Evolutionary conservation across 2,888 invertebrate genomes (phyloP).

Genomic region (Theodoxus fluviatilis): DNA sequence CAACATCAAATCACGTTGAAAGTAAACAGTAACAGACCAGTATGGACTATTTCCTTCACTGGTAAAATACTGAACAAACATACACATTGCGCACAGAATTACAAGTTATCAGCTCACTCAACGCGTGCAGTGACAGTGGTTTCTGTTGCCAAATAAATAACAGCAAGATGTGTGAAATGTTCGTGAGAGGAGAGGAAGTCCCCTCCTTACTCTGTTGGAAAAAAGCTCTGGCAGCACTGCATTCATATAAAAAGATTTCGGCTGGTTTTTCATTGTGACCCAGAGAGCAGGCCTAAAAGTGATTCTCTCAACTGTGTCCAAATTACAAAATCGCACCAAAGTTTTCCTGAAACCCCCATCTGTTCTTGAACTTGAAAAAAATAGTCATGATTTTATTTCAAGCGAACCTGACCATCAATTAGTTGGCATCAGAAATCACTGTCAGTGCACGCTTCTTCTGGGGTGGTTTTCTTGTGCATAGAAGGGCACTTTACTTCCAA

Average conservation of each 20-base stretch:
- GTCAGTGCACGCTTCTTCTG: background rate
- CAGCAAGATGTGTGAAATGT: no score
- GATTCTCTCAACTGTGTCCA: slow-evolving; percentile 19
- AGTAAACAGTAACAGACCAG: no score
- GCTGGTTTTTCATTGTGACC: background rate
- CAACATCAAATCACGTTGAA: no score
- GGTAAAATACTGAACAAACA: no score
- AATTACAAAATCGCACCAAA: slow-evolving; percentile 21
- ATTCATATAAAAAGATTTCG: background rate
- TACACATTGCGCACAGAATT: no score
- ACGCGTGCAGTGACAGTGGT: no score
- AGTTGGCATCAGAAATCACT: background rate
- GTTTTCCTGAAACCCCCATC: background rate
- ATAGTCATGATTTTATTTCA: background rate
- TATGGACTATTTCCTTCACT: no score
- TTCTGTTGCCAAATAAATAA: no score
- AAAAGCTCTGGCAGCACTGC: background rate
- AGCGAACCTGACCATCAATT: background rate
- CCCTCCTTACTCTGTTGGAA: background rate
- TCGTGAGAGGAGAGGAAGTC: no score
- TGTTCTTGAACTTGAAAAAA: slow-evolving; percentile 14
- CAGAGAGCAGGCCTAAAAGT: background rate
- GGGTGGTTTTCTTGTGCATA: background rate
- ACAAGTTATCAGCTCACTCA: no score
- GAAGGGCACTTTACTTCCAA: background rate